Base-by-base conservation (phyloP, 2,888 invertebrate species). In the Theretra japonica region DNA sequence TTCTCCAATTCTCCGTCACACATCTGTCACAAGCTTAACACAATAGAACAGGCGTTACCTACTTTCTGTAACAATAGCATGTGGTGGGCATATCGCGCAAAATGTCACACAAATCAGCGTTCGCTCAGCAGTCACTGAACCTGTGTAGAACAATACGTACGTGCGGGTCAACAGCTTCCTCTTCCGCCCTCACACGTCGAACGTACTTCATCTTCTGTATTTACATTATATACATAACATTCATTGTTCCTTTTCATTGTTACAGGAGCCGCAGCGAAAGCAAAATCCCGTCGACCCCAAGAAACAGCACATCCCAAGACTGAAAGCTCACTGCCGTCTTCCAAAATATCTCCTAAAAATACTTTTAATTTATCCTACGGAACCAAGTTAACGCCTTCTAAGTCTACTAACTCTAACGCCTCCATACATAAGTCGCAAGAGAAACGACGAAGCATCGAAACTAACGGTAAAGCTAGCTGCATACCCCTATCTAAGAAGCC, bases 301-400 rank as follows among this genome's bases (percentile, higher is more conserved):
- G 94, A 94, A 89, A 82, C 87, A 86, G 80, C 89, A 82, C 89
- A 88, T 78, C 81, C 88, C 83, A 94, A 93, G 90, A 91, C 91
- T 90, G 94, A 93, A 87, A 90, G 83, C 82, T 85, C 88, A 89
- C 88, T 90, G 87, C 90, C 91, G 90, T 92, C 93, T 93, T 93
- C 93, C 90, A 93, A 88, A 90, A 78, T 89, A 86, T 90, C 93
- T 84, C 88, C 91, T 84, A 94, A 90, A 90, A 86, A 79, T 88
- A 87, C 88, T 84, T 84, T 87, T 82, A 90, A 89, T 83, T 85
- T 90, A 86, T 83, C 90, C 75, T 89, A 90, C 76, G 91, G 89
- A 81, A 85, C 88, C 76, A 93, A 92, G 82, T 83, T 90, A 70
- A 82, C 88, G 79, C 80, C 87, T 69, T 83, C 86, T 73, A 93